These are phyloP conservation scores for Cecropterus lyciades DNA, from an alignment of 1,140 invertebrate species.

Conservation along the genomic window DNA sequence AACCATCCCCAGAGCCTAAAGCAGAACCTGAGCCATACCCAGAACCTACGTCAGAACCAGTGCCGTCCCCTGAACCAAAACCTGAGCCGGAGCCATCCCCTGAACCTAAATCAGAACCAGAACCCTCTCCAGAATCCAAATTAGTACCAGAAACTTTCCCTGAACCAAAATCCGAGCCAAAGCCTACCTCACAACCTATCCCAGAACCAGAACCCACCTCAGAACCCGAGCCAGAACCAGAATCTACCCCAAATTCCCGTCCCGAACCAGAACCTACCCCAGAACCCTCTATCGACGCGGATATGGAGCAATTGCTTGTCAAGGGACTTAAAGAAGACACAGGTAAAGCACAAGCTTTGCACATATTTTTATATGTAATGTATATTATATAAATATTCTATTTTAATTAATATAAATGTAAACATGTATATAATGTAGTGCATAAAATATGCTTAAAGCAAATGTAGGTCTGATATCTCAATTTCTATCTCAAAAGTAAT, in stretches of 20 bases:
- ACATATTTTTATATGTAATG: conserved; percentile 32
- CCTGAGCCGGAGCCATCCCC: conserved; percentile 78
- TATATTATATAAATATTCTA: no score
- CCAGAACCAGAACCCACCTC: conserved; percentile 65
- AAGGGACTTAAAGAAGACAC: conserved; percentile 76
- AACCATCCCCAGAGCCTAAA: conserved; percentile 75
- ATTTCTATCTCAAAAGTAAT: no score
- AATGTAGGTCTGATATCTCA: no score
- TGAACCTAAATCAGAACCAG: conserved; percentile 63
- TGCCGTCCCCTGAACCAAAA: conserved; percentile 79
- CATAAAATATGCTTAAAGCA: no score
- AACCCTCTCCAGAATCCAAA: conserved; percentile 65
- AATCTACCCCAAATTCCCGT: conserved; percentile 75
- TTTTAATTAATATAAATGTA: no score
- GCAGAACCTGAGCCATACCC: conserved; percentile 65
- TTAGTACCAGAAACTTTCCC: conserved; percentile 53
- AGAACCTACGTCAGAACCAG: conserved; percentile 72
- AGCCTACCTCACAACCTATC: conserved; percentile 74
- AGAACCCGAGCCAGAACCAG: conserved; percentile 72
- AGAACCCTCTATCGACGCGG: conserved; percentile 50
- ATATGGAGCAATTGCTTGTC: conserved; percentile 70
- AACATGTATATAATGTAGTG: no score
- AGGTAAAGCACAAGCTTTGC: conserved; percentile 76
- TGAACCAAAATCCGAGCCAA: conserved; percentile 26
- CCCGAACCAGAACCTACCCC: conserved; percentile 71